These are phyloP conservation scores for Ivindomyrus marchei DNA, from an alignment of 2,113 vertebrate species.

Conservation along the genomic window DNA sequence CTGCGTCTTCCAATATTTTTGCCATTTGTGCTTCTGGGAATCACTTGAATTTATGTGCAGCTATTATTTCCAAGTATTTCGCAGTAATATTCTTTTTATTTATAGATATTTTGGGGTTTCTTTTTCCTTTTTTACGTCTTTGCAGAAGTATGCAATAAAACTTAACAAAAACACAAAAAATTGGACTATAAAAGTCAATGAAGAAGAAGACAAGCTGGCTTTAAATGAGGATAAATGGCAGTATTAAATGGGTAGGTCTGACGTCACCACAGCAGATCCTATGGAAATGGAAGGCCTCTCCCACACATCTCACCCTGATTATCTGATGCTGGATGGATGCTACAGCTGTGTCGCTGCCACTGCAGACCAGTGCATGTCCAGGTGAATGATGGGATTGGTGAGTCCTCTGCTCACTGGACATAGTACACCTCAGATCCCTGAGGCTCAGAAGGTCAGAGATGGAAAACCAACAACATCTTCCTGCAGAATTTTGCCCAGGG, in stretches of 20 bases:
- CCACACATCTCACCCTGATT: not conserved
- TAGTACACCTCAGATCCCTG: not conserved
- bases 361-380: not conserved
- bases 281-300: not conserved
- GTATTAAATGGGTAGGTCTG: not conserved
- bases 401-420: not conserved
- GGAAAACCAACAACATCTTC: not conserved
- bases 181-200: constrained; percentile 5
- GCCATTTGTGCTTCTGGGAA: not conserved
- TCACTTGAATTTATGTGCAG: not conserved
- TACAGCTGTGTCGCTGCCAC: not conserved
- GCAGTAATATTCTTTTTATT: not conserved
- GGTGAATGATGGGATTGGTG: not conserved
- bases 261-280: not conserved
- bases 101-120: constrained; percentile 15
- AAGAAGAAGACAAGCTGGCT: not conserved
- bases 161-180: not conserved
- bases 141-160: not conserved
- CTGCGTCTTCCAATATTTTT: not conserved
- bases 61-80: constrained; percentile 2
- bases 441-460: not conserved
- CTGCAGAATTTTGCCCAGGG: not conserved
- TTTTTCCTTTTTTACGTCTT: constrained; percentile 9
- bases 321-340: not conserved
- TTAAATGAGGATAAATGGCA: not conserved